Evolutionary conservation across 2,797 vertebrate genomes (phyloP), one percentile per base, ranked within the genome.

Genomic region (Tachyglossus aculeatus): DNA sequence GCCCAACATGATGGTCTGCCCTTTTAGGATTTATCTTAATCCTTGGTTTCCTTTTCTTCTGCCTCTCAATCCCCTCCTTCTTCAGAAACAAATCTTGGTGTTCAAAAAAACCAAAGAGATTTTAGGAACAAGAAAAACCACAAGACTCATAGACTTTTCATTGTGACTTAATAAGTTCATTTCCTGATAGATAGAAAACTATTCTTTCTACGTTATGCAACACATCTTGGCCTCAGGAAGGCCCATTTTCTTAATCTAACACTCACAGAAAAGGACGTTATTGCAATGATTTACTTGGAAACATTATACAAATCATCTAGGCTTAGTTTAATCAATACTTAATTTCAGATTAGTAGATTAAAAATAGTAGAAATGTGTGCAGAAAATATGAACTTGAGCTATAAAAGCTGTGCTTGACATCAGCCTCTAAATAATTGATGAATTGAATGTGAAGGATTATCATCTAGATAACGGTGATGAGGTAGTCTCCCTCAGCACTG

Each of bases 1-100:
- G 7, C n/a, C n/a, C 39, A 25, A 31, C 6, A 31, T 7, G 2
- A 9, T 1, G 45, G 37, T 24, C 34, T 21, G 43, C 53, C 60
- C 12, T 22, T 4, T 9, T 0, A 0, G 43, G 67, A 11, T 13
- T 64, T 40, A 53, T 60, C 73, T 74, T 68, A 54, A 58, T 62
- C 70, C 48, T 25, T 2, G 7, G 14, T 9, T 51, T 47, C 55
- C 53, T 63, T 52, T 31, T 21, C 15, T 13, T n/a, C 25, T 38
- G 39, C 24, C 11, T 29, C 14, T 2, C 15, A 13, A 25, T 19
- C 21, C 31, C 37, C 57, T 37, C 40, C 61, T n/a, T 50, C 40
- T 21, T 11, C 38, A 6, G 40, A n/a, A 37, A 62, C 38, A 58
- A 47, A 37, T 13, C 37, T 34, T 19, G 16, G 27, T 1, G 15